A percentile compares a stretch with the other conserved stretches of the same genome.
Evolutionary conservation across 2,888 invertebrate genomes (phyloP).

Genomic region (Drosophila affinis): DNA sequence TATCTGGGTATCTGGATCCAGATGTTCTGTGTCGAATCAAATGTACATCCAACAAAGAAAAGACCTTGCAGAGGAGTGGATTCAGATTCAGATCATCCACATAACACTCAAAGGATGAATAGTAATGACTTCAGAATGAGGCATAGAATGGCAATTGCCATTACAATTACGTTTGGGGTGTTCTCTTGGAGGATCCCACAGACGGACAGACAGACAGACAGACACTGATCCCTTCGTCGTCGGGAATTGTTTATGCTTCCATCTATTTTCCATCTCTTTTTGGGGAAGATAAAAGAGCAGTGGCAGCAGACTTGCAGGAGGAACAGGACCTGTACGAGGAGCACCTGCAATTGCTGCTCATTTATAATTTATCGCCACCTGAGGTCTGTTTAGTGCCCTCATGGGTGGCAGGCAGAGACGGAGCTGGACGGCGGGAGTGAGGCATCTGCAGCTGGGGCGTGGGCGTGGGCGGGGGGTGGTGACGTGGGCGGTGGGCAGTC

Average conservation of each 20-base stretch:
- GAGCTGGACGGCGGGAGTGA: no score
- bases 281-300: slow-evolving; percentile 16
- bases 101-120: slow-evolving; percentile 31
- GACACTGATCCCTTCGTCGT: slow-evolving; percentile 4
- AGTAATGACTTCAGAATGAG: slow-evolving; percentile 12
- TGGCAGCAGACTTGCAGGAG: slow-evolving; percentile 26
- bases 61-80: no score
- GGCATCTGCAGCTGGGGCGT: slow-evolving; percentile 20
- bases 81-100: no score
- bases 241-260: slow-evolving; percentile 48
- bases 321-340: neutral
- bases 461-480: slow-evolving; percentile 1
- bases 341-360: slow-evolving; percentile 68
- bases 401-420: slow-evolving; percentile 14
- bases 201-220: slow-evolving; percentile 13
- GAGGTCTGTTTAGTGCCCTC: slow-evolving; percentile 64
- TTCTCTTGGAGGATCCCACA: slow-evolving; percentile 18
- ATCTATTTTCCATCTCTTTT: slow-evolving; percentile 49
- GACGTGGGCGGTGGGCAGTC: slow-evolving; percentile 32
- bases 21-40: no score
- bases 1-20: no score
- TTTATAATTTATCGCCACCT: slow-evolving; percentile 73
- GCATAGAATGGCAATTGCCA: neutral
- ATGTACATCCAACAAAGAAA: no score
- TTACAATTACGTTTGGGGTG: slow-evolving; percentile 24